Evolutionary conservation across 2,888 invertebrate species (phyloP).

Genomic region (Mimas tiliae): DNA sequence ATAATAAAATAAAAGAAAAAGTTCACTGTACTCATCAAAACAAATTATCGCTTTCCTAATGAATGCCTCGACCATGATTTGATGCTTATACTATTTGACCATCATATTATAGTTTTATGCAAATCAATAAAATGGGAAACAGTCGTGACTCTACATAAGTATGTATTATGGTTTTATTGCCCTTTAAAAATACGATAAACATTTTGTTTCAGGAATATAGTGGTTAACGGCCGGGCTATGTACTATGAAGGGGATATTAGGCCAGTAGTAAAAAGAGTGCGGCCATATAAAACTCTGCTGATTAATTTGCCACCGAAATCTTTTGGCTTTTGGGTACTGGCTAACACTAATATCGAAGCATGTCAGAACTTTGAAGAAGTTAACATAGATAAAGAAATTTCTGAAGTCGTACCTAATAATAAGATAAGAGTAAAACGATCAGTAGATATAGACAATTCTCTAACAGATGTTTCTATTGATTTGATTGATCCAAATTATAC

Average conservation of each 20-base stretch:
- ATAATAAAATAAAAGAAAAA: too few relatives aligned
- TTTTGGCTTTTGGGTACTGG: constrained; percentile 90
- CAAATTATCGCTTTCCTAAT: too few relatives aligned
- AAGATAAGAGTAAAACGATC: constrained; percentile 31
- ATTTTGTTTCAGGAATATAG: constrained; percentile 76
- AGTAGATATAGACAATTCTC: not conserved
- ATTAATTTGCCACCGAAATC: constrained; percentile 87
- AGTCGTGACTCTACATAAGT: too few relatives aligned
- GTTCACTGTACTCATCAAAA: too few relatives aligned
- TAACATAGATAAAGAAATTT: constrained; percentile 33
- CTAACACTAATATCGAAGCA: constrained; percentile 86
- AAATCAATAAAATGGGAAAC: too few relatives aligned
- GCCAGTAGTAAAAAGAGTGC: constrained; percentile 79
- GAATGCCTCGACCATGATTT: too few relatives aligned
- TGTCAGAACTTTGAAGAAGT: constrained; percentile 66
- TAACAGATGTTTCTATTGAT: not conserved
- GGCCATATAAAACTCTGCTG: constrained; percentile 81
- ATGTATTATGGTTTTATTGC: too few relatives aligned
- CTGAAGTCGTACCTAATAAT: constrained; percentile 39
- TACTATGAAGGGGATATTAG: constrained; percentile 84
- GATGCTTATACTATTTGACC: too few relatives aligned
- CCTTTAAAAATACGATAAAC: too few relatives aligned
- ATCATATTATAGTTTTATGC: too few relatives aligned
- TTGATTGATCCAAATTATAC: not conserved
- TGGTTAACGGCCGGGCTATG: constrained; percentile 87